phyloP scores from a whole-genome alignment of 2,113 vertebrate species.

The Genyomyrus donnyi region DNA sequence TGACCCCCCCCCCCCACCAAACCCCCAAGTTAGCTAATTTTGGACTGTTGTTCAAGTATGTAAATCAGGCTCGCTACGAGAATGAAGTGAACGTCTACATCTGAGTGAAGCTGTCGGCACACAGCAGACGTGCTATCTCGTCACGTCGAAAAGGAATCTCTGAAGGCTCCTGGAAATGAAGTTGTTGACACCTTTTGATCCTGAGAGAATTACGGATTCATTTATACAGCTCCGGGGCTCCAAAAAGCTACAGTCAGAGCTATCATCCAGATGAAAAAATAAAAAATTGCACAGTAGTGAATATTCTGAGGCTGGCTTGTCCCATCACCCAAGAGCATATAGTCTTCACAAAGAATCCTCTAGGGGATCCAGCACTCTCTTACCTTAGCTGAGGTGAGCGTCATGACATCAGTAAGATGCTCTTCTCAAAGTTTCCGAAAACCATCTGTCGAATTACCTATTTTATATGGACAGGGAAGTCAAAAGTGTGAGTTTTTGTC shows the following conservation, averaged over 20 bases:
- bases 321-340: neutral
- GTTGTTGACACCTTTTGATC: neutral
- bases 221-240: neutral
- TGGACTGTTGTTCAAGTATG: neutral
- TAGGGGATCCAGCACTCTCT: neutral
- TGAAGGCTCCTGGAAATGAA: constrained; percentile 4
- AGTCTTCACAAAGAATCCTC: neutral
- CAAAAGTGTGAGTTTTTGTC: neutral
- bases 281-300: neutral
- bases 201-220: neutral
- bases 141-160: neutral
- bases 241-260: neutral
- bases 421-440: neutral
- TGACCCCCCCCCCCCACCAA: neutral
- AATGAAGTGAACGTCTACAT: neutral
- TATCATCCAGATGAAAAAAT: neutral
- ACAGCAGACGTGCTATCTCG: neutral
- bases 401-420: neutral
- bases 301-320: neutral
- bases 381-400: neutral
- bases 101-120: neutral
- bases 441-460: neutral
- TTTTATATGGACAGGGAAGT: neutral
- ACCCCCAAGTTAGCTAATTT: neutral
- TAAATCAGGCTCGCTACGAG: neutral